Evolutionary conservation across 2,888 invertebrate species (phyloP), one percentile per base, ranked within the genome.

Genomic region (Muschampia plurimacula): DNA sequence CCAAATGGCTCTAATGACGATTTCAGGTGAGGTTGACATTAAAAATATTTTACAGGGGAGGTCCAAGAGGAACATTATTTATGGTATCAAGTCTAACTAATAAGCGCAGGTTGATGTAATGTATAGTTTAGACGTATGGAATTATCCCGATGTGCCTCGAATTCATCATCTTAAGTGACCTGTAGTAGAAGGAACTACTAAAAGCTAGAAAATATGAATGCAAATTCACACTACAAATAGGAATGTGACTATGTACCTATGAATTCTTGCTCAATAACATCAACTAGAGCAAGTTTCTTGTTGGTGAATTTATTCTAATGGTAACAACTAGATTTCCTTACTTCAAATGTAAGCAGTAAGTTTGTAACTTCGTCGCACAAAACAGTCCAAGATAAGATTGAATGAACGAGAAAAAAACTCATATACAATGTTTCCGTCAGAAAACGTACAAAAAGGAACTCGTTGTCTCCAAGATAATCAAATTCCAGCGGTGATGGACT

Each of bases 401-500:
- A 57, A 57, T 22, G 10, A 9, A 55, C 7, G 44, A n/a, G 10
- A 15, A 70, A 71, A 44, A 66, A 66, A 65, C 52, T 44, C 44
- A 55, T 67, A 52, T 52, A 15, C 52, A 15, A 41, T 70, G 55
- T 64, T 36, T 60, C 28, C 44, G 28, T n/a, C 28, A 71, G 49
- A 60, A 71, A 66, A 71, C 59, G 39, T 41, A 60, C 44, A 59
- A 66, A 66, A 66, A 63, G 28, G 39, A 67, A 69, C 63, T 55
- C 32, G 13, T 71, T 71, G 57, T 71, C 66, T 71, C 72, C 41
- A 67, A 75, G 77, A 82, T 85, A 84, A 86, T 86, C 79, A 83
- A 83, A 86, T 84, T 82, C 82, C 78, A 74, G 76, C 79, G 77
- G 79, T 85, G 84, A 86, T 85, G 85, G 85, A 84, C 84, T 82